Evolutionary conservation across 2,888 invertebrate species (phyloP).

Genomic region (Diachrysia chrysitis): DNA sequence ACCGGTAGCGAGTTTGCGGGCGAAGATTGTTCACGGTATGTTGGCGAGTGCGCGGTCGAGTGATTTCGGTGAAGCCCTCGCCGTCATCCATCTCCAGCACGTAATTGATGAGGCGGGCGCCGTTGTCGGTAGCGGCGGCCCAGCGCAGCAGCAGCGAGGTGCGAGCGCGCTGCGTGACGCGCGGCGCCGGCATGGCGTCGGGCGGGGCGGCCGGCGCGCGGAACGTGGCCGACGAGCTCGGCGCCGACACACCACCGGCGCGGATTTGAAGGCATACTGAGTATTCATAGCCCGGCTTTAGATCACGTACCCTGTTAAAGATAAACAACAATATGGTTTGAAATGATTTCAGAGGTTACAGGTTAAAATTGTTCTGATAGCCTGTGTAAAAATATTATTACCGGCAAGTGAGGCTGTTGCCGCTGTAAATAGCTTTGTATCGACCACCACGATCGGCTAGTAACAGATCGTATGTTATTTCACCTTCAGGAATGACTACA

Average conservation of each 20-base stretch:
- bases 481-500: constrained; percentile 82
- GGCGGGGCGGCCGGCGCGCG: constrained; percentile 95
- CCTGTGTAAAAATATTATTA: constrained; percentile 56
- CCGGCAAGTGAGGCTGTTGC: constrained; percentile 93
- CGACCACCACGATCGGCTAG: constrained; percentile 95
- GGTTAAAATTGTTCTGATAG: not conserved
- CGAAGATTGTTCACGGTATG: constrained; percentile 93
- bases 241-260: constrained; percentile 92
- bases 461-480: constrained; percentile 94
- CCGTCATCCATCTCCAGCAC: constrained; percentile 94
- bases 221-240: constrained; percentile 94
- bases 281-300: constrained; percentile 96
- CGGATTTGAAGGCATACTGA: constrained; percentile 94
- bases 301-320: constrained; percentile 91
- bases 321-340: not conserved
- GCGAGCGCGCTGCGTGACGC: constrained; percentile 92
- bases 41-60: constrained; percentile 93
- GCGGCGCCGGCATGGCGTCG: constrained; percentile 92
- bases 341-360: not conserved
- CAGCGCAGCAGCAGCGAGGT: constrained; percentile 92
- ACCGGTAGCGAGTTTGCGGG: constrained; percentile 94
- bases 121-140: constrained; percentile 93
- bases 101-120: constrained; percentile 93
- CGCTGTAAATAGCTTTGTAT: constrained; percentile 95
- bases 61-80: constrained; percentile 92